phyloP scores from a whole-genome alignment of 1,140 invertebrate genomes.

The Hycleus phaleratus region DNA sequence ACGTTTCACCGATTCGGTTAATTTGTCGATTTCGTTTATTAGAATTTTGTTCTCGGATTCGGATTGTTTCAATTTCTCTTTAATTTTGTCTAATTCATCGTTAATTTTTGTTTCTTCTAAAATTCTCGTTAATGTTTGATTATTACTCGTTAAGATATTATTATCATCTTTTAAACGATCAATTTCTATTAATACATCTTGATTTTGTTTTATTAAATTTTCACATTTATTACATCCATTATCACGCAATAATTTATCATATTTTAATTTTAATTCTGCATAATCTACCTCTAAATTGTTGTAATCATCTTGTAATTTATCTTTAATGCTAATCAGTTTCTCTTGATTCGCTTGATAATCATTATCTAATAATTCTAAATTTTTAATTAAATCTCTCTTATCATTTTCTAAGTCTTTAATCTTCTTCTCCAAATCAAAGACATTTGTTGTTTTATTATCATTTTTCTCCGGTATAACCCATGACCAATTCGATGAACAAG shows the following conservation, averaged over 20 bases:
- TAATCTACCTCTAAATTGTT: slow-evolving; percentile 40
- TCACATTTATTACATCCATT: slow-evolving; percentile 8
- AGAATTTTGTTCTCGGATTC: slow-evolving; percentile 25
- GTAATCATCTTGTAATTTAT: slow-evolving; percentile 48
- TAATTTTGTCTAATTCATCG: slow-evolving; percentile 6
- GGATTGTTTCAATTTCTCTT: slow-evolving; percentile 12
- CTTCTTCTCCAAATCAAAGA: slow-evolving; percentile 18
- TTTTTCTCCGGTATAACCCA: slow-evolving; percentile 1
- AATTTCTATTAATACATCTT: slow-evolving; percentile 19
- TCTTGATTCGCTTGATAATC: slow-evolving; percentile 35
- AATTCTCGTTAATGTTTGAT: slow-evolving; percentile 12
- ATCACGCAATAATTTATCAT: slow-evolving; percentile 19
- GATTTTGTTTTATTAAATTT: slow-evolving; percentile 12
- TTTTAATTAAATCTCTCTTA: slow-evolving; percentile 30
- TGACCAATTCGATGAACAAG: slow-evolving; percentile 6
- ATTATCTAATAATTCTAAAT: slow-evolving; percentile 35
- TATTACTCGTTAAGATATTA: not conserved
- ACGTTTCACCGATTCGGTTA: slow-evolving; percentile 6
- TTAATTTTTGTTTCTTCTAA: slow-evolving; percentile 21
- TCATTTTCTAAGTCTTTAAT: slow-evolving; percentile 33
- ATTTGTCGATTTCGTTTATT: slow-evolving; percentile 18
- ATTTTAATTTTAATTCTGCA: slow-evolving; percentile 6
- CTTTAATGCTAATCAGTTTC: slow-evolving; percentile 35
- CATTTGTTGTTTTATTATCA: not conserved
- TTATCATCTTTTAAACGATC: slow-evolving; percentile 17